phyloP scores from a whole-genome alignment of 2,888 invertebrate species.

The Pelosia muscerda region DNA sequence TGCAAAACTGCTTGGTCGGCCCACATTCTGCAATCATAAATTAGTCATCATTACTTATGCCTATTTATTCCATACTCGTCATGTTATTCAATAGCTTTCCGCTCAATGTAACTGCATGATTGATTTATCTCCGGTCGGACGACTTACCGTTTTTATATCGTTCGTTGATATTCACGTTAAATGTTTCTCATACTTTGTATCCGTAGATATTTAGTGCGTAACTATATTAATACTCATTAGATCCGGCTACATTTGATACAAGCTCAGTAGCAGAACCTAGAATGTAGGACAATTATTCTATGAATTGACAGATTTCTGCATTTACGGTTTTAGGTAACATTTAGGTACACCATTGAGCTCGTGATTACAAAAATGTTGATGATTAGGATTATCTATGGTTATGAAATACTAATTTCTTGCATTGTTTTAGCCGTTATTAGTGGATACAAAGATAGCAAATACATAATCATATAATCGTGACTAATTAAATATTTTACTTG shows the following conservation, averaged over 20 bases:
- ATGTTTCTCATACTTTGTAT: slow-evolving; percentile 37
- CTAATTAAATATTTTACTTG: too few relatives aligned
- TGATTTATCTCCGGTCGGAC: slow-evolving; percentile 53
- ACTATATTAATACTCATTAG: slow-evolving; percentile 35
- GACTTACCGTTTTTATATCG: slow-evolving; percentile 44
- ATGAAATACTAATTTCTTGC: too few relatives aligned
- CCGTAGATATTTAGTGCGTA: slow-evolving; percentile 43
- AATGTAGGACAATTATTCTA: not conserved
- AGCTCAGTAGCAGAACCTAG: not conserved
- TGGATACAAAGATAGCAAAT: too few relatives aligned
- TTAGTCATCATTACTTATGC: slow-evolving; percentile 20
- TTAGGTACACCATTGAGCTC: not conserved
- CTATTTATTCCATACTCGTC: slow-evolving; percentile 19
- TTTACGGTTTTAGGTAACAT: not conserved
- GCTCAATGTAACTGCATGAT: slow-evolving; percentile 40
- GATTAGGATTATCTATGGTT: too few relatives aligned
- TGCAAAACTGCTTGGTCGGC: not conserved
- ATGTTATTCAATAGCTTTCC: slow-evolving; percentile 44
- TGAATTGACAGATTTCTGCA: not conserved
- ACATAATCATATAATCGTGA: too few relatives aligned
- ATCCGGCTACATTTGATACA: slow-evolving; percentile 35
- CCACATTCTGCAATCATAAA: slow-evolving; percentile 11
- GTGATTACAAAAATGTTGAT: not conserved
- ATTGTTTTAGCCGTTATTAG: too few relatives aligned
- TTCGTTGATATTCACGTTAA: slow-evolving; percentile 52